Percentiles rank a stretch among this genome's conserved stretches.
These are phyloP conservation scores for Corythucha ciliata DNA, from an alignment of 2,888 invertebrate genomes.

Conservation along the genomic window DNA sequence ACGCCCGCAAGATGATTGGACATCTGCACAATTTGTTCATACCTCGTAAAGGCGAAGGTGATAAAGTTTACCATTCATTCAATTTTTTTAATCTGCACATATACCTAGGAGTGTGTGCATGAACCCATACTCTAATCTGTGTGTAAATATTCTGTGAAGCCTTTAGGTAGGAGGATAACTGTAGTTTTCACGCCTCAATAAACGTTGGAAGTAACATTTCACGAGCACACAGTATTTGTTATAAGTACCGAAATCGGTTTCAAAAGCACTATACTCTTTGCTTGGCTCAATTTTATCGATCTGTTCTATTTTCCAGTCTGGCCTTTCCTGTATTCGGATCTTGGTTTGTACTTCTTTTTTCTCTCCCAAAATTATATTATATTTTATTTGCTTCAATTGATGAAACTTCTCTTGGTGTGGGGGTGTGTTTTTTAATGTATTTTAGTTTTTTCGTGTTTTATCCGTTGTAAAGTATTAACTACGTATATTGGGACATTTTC, in stretches of 20 bases:
- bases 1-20: constrained; percentile 79
- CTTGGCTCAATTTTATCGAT: constrained; percentile 1
- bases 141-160: background rate
- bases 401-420: background rate
- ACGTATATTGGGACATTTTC: background rate
- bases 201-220: no score
- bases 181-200: no score
- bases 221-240: background rate
- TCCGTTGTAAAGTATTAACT: background rate
- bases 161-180: background rate
- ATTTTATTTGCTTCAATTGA: constrained; percentile 6
- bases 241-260: background rate
- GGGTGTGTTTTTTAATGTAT: background rate
- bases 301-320: constrained; percentile 60
- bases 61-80: no score
- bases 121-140: background rate
- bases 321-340: constrained; percentile 78
- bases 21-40: constrained; percentile 93
- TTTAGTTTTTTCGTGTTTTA: background rate
- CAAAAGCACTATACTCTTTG: background rate
- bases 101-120: no score
- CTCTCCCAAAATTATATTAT: no score
- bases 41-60: constrained; percentile 87
- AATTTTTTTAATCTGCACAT: no score
- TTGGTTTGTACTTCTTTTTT: constrained; percentile 52